Evolutionary conservation across 2,888 invertebrate genomes (phyloP), one percentile per base, ranked within the genome.

Genomic region (Cosmopolites sordidus): DNA sequence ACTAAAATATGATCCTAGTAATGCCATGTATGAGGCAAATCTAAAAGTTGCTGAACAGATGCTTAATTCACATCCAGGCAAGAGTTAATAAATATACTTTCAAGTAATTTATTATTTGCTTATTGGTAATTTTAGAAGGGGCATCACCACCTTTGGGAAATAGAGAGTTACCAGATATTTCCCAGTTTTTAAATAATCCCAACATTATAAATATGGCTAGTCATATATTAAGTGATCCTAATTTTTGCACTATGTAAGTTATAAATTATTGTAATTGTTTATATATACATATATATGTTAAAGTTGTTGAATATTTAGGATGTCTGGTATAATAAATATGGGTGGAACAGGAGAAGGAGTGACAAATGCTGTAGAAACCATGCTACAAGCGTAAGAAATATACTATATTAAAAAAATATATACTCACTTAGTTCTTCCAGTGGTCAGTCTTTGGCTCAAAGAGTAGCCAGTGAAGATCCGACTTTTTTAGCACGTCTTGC

Each of bases 11-110:
- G 98, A 99, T 68, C 96, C 98, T 1, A 86, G 86, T 39, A 98
- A 97, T 74, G 87, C 89, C 58, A 90, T 89, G 63, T 95, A 94
- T 72, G 83, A 83, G 59, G 89, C 87, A 69, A 96, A 96, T 76
- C 75, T 96, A 60, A 83, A 84, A 63, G 79, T 93, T 38, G 87
- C 92, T 0, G 88, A 92, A 67, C 88, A 92, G 66, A 78, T 65
- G 42, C 54, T 67, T 17, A 51, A 50, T 39, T 46, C 61, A 29
- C 59, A 58, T 39, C 56, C 57, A 58, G 65, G 66, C 65, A 59
- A 56, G 33, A 16, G 9, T 6, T 6, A 29, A 15, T 18, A 11
- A 14, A 4, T 40, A 9, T 29, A 47, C 48, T 27, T 51, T 51
- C 16, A 16, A 8, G 8, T 16, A 14, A 16, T 30, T 16, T 46